Evolutionary conservation across 1,140 invertebrate genomes (phyloP).

Genomic region (Cyrtorhinus lividipennis): DNA sequence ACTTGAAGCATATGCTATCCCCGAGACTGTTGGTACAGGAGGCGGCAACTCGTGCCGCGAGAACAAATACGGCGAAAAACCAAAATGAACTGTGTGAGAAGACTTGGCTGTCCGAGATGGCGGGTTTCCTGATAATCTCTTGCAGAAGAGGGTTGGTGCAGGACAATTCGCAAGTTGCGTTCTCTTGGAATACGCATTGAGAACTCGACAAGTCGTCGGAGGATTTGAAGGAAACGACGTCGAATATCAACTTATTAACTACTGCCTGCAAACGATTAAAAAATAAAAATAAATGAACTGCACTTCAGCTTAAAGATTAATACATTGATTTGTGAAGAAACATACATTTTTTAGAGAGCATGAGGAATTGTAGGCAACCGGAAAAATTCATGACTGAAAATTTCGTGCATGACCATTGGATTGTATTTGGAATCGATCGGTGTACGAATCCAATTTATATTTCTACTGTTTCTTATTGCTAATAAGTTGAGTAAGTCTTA

Average conservation of each 20-base stretch:
- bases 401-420: no score
- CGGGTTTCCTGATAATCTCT: background rate
- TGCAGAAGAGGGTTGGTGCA: background rate
- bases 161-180: background rate
- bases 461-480: no score
- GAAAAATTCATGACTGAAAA: no score
- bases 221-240: background rate
- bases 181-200: background rate
- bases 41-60: background rate
- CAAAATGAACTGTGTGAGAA: background rate
- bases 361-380: no score
- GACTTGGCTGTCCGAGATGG: background rate
- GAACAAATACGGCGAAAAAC: background rate
- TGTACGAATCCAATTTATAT: no score
- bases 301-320: no score
- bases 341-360: no score
- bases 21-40: background rate
- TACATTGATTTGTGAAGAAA: no score
- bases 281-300: no score
- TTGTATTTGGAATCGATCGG: no score
- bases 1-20: slow-evolving; percentile 9
- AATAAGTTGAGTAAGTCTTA: no score
- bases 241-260: background rate
- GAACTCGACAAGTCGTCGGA: background rate
- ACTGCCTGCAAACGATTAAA: no score